Base-by-base conservation (phyloP, 2,888 invertebrate genomes). In the Callyntrura sp. region DNA sequence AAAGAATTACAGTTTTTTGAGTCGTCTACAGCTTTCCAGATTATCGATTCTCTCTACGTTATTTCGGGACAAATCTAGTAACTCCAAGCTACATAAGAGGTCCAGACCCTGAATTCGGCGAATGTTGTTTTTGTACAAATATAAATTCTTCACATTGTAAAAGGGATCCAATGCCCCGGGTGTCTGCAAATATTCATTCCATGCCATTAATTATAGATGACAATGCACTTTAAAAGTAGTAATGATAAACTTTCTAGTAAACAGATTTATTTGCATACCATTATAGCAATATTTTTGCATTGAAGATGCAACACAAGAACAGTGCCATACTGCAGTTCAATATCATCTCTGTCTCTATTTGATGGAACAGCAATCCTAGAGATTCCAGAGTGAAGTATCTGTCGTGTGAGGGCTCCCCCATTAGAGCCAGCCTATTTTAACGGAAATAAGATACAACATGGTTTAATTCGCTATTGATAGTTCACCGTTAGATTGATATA, bases 121-220 rank as follows among this genome's bases (percentile, higher is more conserved):
- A 92, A 99, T 96, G 93, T 96, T 96, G 94, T 98, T 99, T 94
- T 97, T 96, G 93, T 96, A 96, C 20, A 96, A 94, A 91, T 96
- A 96, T 25, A 96, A 94, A 25, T 96, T 96, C 90, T 95, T 94
- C n/a, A 97, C 94, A 76, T 95, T 95, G 92, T 94, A 94, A 68
- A 94, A 95, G 48, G 93, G 90, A 14, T 94, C 94, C 28, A 95
- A 93, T 55, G 92, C 82, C 78, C 86, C 89, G 2, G 70, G 83
- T 6, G 83, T 90, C 86, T 90, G 23, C 51, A 82, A 78, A 78
- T 6, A 6, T 6, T 6, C 35, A 6, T 35, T 4, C 35, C 35
- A 35, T 94, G 96, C 96, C 91, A 96, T 96, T 93, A 95, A n/a
- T n/a, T n/a, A n/a, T n/a, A n/a, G n/a, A n/a, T n/a, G n/a, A n/a